These are phyloP conservation scores for Globodera ellingtonae DNA, from an alignment of 1,140 invertebrate species.

Conservation along the genomic window DNA sequence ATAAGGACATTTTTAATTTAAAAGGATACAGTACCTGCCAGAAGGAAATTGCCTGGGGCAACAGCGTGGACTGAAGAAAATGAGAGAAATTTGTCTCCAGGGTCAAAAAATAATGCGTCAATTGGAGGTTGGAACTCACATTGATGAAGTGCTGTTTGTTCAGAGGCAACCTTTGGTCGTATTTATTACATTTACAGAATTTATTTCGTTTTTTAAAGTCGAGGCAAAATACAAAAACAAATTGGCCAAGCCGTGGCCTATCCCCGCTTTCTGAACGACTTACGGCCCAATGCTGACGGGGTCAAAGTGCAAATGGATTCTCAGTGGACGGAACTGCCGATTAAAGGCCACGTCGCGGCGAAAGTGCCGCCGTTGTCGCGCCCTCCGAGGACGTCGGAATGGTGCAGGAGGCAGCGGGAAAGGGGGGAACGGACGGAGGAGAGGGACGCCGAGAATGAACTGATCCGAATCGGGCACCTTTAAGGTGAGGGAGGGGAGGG, in stretches of 20 bases:
- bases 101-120: background rate
- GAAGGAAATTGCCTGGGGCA: conserved; percentile 39
- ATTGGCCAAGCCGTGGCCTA: too few relatives aligned
- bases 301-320: conserved; percentile 40
- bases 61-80: conserved; percentile 36
- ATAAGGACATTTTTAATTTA: too few relatives aligned
- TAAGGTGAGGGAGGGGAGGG: conserved; percentile 19
- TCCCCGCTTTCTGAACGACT: conserved; percentile 17
- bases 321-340: conserved; percentile 27
- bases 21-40: conserved; percentile 23
- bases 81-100: background rate
- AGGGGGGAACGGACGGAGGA: background rate
- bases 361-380: conserved; percentile 17
- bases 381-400: conserved; percentile 8
- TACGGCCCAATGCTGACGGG: conserved; percentile 34
- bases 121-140: conserved; percentile 14
- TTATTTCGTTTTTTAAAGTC: too few relatives aligned
- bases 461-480: conserved; percentile 19
- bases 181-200: too few relatives aligned
- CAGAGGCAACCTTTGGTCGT: conserved; percentile 8
- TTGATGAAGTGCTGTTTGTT: conserved; percentile 41
- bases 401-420: background rate
- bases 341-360: conserved; percentile 19
- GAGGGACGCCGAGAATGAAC: conserved; percentile 23
- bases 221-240: too few relatives aligned